These are phyloP conservation scores for Bombus waltoni DNA, from an alignment of 1,140 invertebrate species.

Conservation along the genomic window DNA sequence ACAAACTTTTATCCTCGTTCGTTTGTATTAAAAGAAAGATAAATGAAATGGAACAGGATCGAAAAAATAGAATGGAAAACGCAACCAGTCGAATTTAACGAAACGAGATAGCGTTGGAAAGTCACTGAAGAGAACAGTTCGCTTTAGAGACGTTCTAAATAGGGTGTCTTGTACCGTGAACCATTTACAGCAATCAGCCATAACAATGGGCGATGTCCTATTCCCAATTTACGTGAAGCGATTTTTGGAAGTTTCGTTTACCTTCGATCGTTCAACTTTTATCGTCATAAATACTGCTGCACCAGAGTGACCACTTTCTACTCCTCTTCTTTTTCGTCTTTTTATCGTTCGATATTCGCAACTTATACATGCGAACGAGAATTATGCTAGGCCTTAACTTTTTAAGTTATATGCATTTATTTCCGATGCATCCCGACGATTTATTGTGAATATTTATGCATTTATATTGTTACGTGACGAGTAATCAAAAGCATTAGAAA, in stretches of 20 bases:
- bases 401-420: no score
- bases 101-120: not conserved
- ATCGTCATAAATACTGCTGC: not conserved
- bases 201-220: not conserved
- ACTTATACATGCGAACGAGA: no score
- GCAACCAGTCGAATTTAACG: not conserved
- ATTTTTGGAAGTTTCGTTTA: not conserved
- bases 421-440: no score
- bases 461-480: no score
- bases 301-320: not conserved
- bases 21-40: not conserved
- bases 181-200: no score
- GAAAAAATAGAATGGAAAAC: not conserved
- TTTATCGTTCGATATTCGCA: not conserved
- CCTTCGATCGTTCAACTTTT: not conserved
- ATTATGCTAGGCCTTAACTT: no score
- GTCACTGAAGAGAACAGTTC: not conserved
- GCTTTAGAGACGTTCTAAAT: not conserved
- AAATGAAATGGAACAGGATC: not conserved
- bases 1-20: not conserved
- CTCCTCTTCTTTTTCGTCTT: not conserved
- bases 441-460: no score
- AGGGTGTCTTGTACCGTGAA: not conserved
- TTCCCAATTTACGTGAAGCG: not conserved
- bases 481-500: no score